Percentiles rank a stretch among this genome's conserved stretches.
phyloP scores from a whole-genome alignment of 2,797 vertebrate species.

The Gastrophryne carolinensis region DNA sequence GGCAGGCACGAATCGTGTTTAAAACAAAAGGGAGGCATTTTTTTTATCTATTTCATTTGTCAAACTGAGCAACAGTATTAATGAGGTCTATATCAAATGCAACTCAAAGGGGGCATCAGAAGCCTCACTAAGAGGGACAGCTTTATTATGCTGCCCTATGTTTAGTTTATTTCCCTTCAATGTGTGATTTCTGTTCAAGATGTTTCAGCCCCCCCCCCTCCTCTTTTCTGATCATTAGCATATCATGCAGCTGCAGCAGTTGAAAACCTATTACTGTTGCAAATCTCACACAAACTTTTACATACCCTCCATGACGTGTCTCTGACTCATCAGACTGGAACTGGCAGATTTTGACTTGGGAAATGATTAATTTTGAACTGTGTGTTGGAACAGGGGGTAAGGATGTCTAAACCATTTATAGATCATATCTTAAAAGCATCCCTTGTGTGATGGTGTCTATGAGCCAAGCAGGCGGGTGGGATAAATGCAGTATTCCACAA shows the following conservation, averaged over 20 bases:
- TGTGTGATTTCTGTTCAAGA: neutral
- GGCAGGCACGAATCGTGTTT: slow-evolving; percentile 20
- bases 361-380: slow-evolving; percentile 46
- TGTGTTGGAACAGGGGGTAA: slow-evolving; percentile 15
- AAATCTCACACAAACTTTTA: slow-evolving; percentile 27
- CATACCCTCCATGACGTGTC: slow-evolving; percentile 27
- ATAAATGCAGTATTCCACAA: slow-evolving; percentile 10
- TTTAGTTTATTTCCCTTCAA: neutral
- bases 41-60: slow-evolving; percentile 24
- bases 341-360: slow-evolving; percentile 40
- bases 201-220: neutral
- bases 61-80: slow-evolving; percentile 5
- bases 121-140: neutral
- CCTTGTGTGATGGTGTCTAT: slow-evolving; percentile 3
- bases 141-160: neutral
- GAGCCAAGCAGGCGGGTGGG: neutral
- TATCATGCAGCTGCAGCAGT: slow-evolving; percentile 39
- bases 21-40: neutral
- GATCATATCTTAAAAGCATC: slow-evolving; percentile 18
- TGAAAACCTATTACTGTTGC: slow-evolving; percentile 37
- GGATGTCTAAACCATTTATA: slow-evolving; percentile 25
- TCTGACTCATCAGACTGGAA: slow-evolving; percentile 42
- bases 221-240: slow-evolving; percentile 26
- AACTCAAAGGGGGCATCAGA: neutral
- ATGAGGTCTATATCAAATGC: neutral